phyloP scores from a whole-genome alignment of 2,888 invertebrate species.

The Allygus modestus region DNA sequence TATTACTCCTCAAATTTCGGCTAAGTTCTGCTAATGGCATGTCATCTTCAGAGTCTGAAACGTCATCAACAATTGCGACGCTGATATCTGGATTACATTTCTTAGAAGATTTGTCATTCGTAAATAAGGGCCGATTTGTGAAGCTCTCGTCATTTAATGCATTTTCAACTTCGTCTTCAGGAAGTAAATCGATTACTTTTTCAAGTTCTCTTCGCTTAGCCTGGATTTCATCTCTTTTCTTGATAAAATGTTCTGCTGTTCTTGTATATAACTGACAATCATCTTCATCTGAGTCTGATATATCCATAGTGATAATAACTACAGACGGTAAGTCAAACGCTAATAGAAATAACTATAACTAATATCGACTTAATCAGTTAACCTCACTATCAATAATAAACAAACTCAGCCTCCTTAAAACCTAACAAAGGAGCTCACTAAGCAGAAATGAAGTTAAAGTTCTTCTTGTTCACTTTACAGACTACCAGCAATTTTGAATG shows the following conservation, averaged over 20 bases:
- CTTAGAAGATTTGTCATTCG: background rate
- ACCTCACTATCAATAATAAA: too few relatives aligned
- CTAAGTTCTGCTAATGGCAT: background rate
- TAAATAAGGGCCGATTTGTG: background rate
- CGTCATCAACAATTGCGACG: background rate
- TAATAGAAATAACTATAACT: too few relatives aligned
- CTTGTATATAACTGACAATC: constrained; percentile 26
- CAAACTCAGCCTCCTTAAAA: too few relatives aligned
- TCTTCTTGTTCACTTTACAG: too few relatives aligned
- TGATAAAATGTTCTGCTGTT: constrained; percentile 2
- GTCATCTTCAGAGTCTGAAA: background rate
- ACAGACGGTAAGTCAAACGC: too few relatives aligned
- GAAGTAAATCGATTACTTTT: background rate
- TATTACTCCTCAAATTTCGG: background rate
- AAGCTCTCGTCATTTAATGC: background rate
- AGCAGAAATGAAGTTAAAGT: too few relatives aligned
- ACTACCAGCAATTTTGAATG: too few relatives aligned
- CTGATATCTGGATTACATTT: background rate
- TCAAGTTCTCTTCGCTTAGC: constrained; percentile 17
- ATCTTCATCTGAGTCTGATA: constrained; percentile 27
- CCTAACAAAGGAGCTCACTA: too few relatives aligned
- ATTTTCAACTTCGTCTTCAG: background rate
- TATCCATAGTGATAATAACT: background rate
- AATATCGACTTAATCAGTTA: too few relatives aligned
- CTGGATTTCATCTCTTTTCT: constrained; percentile 35